phyloP scores from a whole-genome alignment of 1,140 invertebrate species.

The Ceratoteleas bidentatus region DNA sequence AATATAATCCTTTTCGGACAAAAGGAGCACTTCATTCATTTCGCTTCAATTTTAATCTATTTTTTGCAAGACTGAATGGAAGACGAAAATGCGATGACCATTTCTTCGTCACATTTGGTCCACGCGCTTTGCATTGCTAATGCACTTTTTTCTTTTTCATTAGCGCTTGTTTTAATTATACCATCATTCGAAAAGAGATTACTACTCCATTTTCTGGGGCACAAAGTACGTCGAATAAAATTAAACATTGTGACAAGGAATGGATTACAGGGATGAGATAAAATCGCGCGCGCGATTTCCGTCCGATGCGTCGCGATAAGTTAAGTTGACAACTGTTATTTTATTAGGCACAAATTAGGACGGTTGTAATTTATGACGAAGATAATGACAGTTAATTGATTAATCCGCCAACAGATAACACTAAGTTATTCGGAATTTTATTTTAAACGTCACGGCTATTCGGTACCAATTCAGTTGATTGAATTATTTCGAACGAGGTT shows the following conservation, averaged over 20 bases:
- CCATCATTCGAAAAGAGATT: constrained; percentile 30
- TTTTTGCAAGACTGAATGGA: constrained; percentile 48
- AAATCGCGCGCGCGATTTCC: constrained; percentile 22
- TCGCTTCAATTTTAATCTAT: constrained; percentile 53
- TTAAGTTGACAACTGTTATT: constrained; percentile 48
- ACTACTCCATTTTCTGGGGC: constrained; percentile 13
- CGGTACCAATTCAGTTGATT: no score
- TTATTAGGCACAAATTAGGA: constrained; percentile 39
- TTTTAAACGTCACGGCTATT: no score
- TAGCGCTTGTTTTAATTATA: constrained; percentile 28
- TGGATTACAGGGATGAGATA: constrained; percentile 26
- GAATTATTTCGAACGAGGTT: no score
- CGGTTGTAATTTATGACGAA: constrained; percentile 16
- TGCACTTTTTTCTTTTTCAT: constrained; percentile 15
- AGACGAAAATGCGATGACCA: constrained; percentile 34
- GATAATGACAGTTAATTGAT: constrained; percentile 35
- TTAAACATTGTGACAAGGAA: constrained; percentile 33
- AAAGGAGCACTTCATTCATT: constrained; percentile 41
- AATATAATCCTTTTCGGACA: constrained; percentile 55
- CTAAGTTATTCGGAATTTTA: background rate
- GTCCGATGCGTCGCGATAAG: constrained; percentile 29
- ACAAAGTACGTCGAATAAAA: constrained; percentile 36
- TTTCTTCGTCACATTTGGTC: constrained; percentile 33
- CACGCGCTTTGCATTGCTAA: constrained; percentile 14
- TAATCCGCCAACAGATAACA: background rate